Base-by-base conservation (phyloP, 1,140 invertebrate species). In the Cherax quadricarinatus region DNA sequence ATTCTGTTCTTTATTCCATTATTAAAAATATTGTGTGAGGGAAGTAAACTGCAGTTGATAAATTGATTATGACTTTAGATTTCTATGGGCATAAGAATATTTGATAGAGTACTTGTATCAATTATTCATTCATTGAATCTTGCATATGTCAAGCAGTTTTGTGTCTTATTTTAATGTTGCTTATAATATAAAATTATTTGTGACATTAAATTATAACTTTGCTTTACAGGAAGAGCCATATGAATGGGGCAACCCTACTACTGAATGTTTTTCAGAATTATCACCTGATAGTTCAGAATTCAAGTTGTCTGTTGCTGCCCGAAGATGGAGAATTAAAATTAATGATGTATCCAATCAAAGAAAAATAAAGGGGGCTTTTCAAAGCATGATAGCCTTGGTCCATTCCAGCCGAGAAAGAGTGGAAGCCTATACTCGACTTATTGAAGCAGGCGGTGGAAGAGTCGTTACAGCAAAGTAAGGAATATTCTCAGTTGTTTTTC, bases 201-300 rank as follows among this genome's bases (percentile, higher is more conserved):
- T 41, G 30, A 41, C 30, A 70, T 16, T 70, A 70, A 21, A 70
- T 21, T 70, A 5, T 6, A 70, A 5, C 21, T 70, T 5, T 70
- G 21, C 66, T 30, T 30, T 9, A 75, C 94, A 98, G 96, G 97
- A 98, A 94, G 97, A 97, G 60, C 93, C 93, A 53, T 94, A 95
- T 93, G 95, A 95, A 88, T 95, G 95, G 95, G 95, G 95, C 6
- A 94, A 94, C 81, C 93, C 94, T 24, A 93, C 92, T 16, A 94
- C 94, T 48, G 78, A 75, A 1, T 88, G 90, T 41, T 5, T 90
- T n/a, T 24, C 93, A 6, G 92, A 92, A 53, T 51, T 92, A 16
- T 2, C 49, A 9, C 80, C 81, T 49, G 93, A 70, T 21, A 87
- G 62, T 51, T 53, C 75, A 24, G 93, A 94, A 3, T 82, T 78